A percentile compares a stretch with the other conserved stretches of the same genome.
These are phyloP conservation scores for Takifugu rubripes DNA, from an alignment of 2,797 vertebrate genomes.

Conservation along the genomic window DNA sequence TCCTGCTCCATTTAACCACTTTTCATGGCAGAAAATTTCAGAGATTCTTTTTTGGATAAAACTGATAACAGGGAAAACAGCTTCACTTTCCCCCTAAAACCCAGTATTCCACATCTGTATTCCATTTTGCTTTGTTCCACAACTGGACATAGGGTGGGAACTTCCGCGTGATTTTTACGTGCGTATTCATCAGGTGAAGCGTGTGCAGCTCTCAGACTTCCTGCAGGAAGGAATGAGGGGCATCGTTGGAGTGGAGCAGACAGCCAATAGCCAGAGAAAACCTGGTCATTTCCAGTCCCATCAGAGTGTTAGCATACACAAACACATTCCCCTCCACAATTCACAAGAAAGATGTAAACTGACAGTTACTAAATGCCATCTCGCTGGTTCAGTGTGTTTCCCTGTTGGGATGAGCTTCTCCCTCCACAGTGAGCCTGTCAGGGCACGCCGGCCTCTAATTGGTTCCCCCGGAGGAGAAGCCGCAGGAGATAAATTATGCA, in stretches of 20 bases:
- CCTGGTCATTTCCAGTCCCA: slow-evolving; percentile 39
- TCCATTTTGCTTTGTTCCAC: too few relatives aligned
- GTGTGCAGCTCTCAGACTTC: slow-evolving; percentile 83
- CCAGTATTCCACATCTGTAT: too few relatives aligned
- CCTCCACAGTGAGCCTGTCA: slow-evolving; percentile 39
- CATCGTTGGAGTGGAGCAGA: slow-evolving; percentile 93
- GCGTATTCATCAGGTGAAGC: slow-evolving; percentile 81
- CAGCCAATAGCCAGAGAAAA: slow-evolving; percentile 87
- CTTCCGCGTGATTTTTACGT: not conserved
- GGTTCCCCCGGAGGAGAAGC: slow-evolving; percentile 48
- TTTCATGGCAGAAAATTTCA: too few relatives aligned
- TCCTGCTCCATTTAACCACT: too few relatives aligned
- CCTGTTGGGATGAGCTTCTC: slow-evolving; percentile 28
- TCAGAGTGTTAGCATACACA: not conserved
- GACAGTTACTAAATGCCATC: slow-evolving; percentile 61
- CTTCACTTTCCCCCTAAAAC: too few relatives aligned
- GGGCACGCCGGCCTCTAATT: slow-evolving; percentile 69
- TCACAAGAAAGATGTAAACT: slow-evolving; percentile 46
- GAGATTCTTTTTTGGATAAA: too few relatives aligned
- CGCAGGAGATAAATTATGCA: slow-evolving; percentile 40
- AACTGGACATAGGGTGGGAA: not conserved
- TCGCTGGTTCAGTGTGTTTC: slow-evolving; percentile 44
- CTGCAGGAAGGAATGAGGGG: slow-evolving; percentile 85
- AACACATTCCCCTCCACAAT: not conserved
- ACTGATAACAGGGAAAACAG: too few relatives aligned